phyloP scores from a whole-genome alignment of 1,140 invertebrate genomes.

The Microvelia longipes region DNA sequence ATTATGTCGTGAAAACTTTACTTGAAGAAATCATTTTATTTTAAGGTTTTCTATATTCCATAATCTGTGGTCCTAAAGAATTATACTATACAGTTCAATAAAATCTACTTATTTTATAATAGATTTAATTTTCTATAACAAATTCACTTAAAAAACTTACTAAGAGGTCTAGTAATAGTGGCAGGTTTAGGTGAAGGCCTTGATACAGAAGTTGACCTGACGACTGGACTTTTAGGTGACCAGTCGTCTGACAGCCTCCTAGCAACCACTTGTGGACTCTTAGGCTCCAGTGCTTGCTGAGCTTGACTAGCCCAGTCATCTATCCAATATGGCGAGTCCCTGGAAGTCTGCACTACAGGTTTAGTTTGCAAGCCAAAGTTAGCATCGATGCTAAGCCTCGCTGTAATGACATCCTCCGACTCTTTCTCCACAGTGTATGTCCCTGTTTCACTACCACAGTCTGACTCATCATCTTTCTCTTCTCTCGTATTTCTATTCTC shows the following conservation, averaged over 20 bases:
- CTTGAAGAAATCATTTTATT: too few species aligned
- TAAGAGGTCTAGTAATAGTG: background rate
- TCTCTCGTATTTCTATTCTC: background rate
- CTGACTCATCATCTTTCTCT: conserved; percentile 1
- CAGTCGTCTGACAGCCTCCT: background rate
- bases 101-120: too few species aligned
- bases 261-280: background rate
- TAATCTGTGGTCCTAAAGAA: too few species aligned
- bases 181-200: background rate
- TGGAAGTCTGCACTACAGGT: background rate
- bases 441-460: conserved; percentile 51
- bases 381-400: conserved; percentile 68
- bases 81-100: too few species aligned
- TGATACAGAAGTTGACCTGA: background rate
- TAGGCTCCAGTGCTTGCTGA: background rate
- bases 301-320: conserved; percentile 40
- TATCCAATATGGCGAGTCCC: conserved; percentile 32
- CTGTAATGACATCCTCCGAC: conserved; percentile 69
- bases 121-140: too few species aligned
- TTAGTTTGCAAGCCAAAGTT: conserved; percentile 44
- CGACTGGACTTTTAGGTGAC: background rate
- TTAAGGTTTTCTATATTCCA: too few species aligned
- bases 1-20: too few species aligned
- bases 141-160: too few species aligned
- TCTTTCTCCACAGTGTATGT: conserved; percentile 78